These are phyloP conservation scores for Armadillidium nasatum DNA, from an alignment of 1,140 invertebrate species.

Conservation along the genomic window DNA sequence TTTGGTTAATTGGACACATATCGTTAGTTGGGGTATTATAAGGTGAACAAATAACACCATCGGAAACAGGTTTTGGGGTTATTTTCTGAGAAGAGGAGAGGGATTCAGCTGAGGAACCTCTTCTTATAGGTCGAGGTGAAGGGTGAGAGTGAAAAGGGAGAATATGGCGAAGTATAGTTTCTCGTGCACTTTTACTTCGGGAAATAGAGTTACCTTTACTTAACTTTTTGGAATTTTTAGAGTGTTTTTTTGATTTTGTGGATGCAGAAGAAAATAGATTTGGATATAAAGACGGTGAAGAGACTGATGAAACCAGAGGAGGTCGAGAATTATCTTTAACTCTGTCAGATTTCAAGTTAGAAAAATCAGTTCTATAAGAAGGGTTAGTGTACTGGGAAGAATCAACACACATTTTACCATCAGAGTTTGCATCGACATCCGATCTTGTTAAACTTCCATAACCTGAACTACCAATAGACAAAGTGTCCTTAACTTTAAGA, in stretches of 20 bases:
- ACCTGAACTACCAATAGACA: conserved; percentile 33
- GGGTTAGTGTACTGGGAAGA: conserved; percentile 20
- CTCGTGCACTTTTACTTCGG: not conserved
- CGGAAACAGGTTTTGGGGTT: conserved; percentile 31
- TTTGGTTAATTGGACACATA: not conserved
- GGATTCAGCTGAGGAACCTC: conserved; percentile 40
- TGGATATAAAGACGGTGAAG: conserved; percentile 37
- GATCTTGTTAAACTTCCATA: conserved; percentile 38
- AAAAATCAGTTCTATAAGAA: not conserved
- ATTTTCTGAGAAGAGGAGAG: conserved; percentile 27
- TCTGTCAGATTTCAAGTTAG: conserved; percentile 27
- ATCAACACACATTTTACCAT: conserved; percentile 16
- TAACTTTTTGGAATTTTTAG: not conserved
- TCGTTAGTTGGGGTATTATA: not conserved
- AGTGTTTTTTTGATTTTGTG: not conserved
- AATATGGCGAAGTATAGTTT: conserved; percentile 30
- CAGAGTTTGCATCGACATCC: conserved; percentile 22
- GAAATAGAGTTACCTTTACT: not conserved
- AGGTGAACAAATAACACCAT: conserved; percentile 27
- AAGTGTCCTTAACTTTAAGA: not conserved
- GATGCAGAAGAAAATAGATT: not conserved
- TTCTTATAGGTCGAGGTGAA: conserved; percentile 35
- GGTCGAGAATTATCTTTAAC: conserved; percentile 32
- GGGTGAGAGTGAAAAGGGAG: conserved; percentile 36
- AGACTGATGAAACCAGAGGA: conserved; percentile 32